Evolutionary conservation across 2,888 invertebrate genomes (phyloP), one percentile per base, ranked within the genome.

Genomic region (Cryptocephalus moraei): DNA sequence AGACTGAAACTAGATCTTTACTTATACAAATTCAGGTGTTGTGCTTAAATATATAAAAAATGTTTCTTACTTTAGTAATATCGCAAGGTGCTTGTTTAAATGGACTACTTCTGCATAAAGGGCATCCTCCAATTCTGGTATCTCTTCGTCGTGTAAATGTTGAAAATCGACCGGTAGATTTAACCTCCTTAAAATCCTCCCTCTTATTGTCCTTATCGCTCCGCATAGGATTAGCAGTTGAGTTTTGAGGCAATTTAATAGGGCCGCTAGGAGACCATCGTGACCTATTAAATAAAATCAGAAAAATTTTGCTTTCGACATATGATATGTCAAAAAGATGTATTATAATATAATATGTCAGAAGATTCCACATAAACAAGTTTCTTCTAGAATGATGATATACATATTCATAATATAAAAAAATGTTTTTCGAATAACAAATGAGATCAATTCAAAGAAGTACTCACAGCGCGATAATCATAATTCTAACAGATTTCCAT

Each of bases 31-130:
- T 22, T 22, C 22, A 22, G 22, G 22, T 22, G 3, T 4, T 4
- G 3, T 22, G 36, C 6, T 36, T 4, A 6, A 32, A 33, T 33
- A 41, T 11, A 41, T 32, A 32, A 43, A 43, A 34, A 4, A 12
- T 33, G 13, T 9, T 14, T 13, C 45, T 8, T 48, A 52, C 54
- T 44, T 34, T 22, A 54, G 46, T 9, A 56, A 41, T 13, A 47
- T 49, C 41, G 48, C 51, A 11, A 56, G 43, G 50, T 54, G 56
- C 38, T 46, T 40, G 9, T 50, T 47, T 33, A 51, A 52, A 11
- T 48, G 53, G 31, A 46, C 53, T 51, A 56, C 49, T 39, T 55
- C 51, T 31, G 31, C 33, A 36, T 50, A 49, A 45, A 53, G 46
- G 13, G 38, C 43, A 8, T 32, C 31, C 31, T 52, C 39, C 14